Evolutionary conservation across 2,888 invertebrate genomes (phyloP), one percentile per base, ranked within the genome.

Genomic region (Athetis lepigone): DNA sequence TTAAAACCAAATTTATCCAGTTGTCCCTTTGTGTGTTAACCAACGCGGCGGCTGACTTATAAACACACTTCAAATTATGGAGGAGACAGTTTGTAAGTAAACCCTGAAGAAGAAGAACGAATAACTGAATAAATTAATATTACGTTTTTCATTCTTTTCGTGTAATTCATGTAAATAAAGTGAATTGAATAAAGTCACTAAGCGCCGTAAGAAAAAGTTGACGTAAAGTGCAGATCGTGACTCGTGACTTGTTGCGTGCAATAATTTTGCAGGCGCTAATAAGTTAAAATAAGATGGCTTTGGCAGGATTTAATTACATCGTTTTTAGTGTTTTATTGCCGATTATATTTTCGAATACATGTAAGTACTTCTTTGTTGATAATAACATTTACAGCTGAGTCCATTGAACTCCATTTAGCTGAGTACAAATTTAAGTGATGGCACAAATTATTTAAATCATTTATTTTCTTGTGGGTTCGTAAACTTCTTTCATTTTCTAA

Each of bases 1-100:
- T 81, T 82, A 76, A 70, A 88, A 72, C 88, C 80, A 83, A 85
- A 79, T 70, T 54, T 58, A 87, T 75, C 88, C 85, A 81, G 87
- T 85, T 86, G 65, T 21, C 79, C 83, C 82, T 88, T 86, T 85
- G 84, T 85, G 56, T 61, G 57, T 47, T 45, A 61, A 54, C 51
- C 40, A 68, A 68, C 83, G 84, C 66, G 65, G 59, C 74, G 79
- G 54, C 78, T 80, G 81, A 70, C 83, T 88, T 90, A 91, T 88
- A 91, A 86, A 85, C 81, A 83, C 82, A 77, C 68, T 80, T 78
- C 72, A 79, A 77, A 68, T 68, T 71, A 69, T 51, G 63, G 46
- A 56, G 43, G 69, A 60, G 62, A 79, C 89, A 91, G 88, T 91
- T 77, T 70, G 68, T 57, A 25, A 75, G 74, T 59, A 77, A 77